Evolutionary conservation across 2,888 invertebrate genomes (phyloP).

Genomic region (Hyles lineata): DNA sequence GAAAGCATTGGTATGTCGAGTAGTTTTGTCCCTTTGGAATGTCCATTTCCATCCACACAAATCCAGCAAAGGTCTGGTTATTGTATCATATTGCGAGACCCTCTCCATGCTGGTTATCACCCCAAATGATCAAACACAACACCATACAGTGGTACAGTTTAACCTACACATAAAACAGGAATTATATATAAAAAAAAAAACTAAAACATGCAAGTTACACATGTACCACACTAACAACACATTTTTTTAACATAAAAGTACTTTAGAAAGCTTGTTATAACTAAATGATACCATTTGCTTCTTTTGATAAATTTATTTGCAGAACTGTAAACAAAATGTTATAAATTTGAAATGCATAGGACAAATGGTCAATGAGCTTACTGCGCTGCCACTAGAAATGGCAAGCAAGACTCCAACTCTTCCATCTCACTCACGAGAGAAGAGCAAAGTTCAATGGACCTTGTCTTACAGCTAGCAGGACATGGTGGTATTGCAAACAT

Average conservation of each 20-base stretch:
- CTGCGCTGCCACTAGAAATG: slow-evolving; percentile 66
- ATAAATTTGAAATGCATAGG: slow-evolving; percentile 64
- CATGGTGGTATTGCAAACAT: slow-evolving; percentile 56
- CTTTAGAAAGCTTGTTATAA: background rate
- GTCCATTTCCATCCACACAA: no score
- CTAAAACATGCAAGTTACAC: background rate
- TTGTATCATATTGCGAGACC: no score
- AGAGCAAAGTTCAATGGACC: slow-evolving; percentile 82
- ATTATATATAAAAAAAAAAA: no score
- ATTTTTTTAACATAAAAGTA: no score
- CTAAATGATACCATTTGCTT: slow-evolving; percentile 28
- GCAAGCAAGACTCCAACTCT: slow-evolving; percentile 78
- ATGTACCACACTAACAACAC: no score
- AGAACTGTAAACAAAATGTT: slow-evolving; percentile 53
- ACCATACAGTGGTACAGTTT: no score
- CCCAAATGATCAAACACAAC: no score
- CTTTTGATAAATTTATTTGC: slow-evolving; percentile 56
- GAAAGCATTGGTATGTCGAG: no score
- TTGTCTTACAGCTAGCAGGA: slow-evolving; percentile 66
- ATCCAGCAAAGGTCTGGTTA: no score
- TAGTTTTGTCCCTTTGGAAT: no score
- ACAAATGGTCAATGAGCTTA: slow-evolving; percentile 73
- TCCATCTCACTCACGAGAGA: slow-evolving; percentile 74
- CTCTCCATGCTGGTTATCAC: no score
- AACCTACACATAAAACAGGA: no score